Evolutionary conservation across 2,888 invertebrate species (phyloP).

Genomic region (Mylabris sibirica): DNA sequence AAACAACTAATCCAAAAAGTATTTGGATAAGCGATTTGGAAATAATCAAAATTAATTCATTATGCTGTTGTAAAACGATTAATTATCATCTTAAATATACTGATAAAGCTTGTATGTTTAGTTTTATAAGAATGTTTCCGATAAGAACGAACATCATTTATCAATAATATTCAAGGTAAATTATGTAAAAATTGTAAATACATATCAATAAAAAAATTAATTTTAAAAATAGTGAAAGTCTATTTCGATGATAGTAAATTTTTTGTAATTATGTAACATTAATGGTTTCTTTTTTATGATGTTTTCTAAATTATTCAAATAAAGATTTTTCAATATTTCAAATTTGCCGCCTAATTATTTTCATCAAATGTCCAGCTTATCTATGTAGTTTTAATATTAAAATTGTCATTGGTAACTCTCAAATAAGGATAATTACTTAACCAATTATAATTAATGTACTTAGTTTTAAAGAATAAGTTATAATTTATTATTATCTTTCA

Average conservation of each 20-base stretch:
- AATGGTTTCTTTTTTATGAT: neutral
- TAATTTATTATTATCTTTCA: too few relatives aligned
- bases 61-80: neutral
- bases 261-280: neutral
- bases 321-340: too few relatives aligned
- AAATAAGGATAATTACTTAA: too few relatives aligned
- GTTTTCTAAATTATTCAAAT: too few relatives aligned
- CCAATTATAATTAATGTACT: too few relatives aligned
- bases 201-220: neutral
- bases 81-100: neutral
- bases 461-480: too few relatives aligned
- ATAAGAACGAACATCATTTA: neutral
- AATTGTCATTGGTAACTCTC: too few relatives aligned
- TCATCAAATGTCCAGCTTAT: too few relatives aligned
- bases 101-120: neutral
- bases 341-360: too few relatives aligned
- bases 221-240: constrained; percentile 3
- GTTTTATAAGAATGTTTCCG: neutral
- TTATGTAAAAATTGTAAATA: neutral
- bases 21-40: neutral
- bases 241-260: neutral
- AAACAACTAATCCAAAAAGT: too few relatives aligned
- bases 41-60: constrained; percentile 1
- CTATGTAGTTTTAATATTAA: too few relatives aligned
- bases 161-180: neutral